Evolutionary conservation across 53 echinoderm and acorn worm genomes (phyloP).

Genomic region (Luidia sarsii): DNA sequence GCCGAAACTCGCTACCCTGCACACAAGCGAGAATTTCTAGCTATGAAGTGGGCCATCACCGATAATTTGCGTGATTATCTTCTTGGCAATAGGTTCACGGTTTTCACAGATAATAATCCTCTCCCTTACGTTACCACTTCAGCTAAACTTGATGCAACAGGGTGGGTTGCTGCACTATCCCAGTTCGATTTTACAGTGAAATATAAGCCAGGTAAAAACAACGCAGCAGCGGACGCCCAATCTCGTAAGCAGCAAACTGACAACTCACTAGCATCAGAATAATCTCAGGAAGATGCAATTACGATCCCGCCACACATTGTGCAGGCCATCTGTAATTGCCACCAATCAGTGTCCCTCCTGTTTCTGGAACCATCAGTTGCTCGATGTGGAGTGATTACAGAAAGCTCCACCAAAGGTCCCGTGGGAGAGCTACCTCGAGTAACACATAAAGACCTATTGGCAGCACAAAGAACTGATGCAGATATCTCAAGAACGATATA

Average conservation of each 20-base stretch:
- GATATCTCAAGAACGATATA: background rate
- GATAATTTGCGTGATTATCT: constrained; percentile 51
- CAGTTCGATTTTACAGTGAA: constrained; percentile 32
- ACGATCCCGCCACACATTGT: background rate
- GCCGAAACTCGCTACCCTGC: too few species aligned
- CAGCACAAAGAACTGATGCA: background rate
- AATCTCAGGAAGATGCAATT: background rate
- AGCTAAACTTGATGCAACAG: too few species aligned
- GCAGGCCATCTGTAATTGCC: background rate
- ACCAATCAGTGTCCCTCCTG: background rate
- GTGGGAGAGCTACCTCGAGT: background rate
- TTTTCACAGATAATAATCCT: constrained; percentile 54
- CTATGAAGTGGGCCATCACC: too few species aligned
- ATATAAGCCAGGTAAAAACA: constrained; percentile 35
- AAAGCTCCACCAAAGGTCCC: background rate
- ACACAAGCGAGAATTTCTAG: too few species aligned
- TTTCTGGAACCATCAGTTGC: background rate
- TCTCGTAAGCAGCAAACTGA: background rate
- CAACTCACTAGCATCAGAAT: background rate
- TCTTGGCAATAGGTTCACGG: constrained; percentile 42
- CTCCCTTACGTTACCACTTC: too few species aligned
- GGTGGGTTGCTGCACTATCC: constrained; percentile 25
- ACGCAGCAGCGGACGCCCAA: constrained; percentile 23
- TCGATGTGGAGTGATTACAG: background rate
- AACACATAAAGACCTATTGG: background rate